A percentile compares a stretch with the other conserved stretches of the same genome.
These are phyloP conservation scores for Scaptomyza polygonia DNA, from an alignment of 2,888 invertebrate genomes.

Conservation along the genomic window DNA sequence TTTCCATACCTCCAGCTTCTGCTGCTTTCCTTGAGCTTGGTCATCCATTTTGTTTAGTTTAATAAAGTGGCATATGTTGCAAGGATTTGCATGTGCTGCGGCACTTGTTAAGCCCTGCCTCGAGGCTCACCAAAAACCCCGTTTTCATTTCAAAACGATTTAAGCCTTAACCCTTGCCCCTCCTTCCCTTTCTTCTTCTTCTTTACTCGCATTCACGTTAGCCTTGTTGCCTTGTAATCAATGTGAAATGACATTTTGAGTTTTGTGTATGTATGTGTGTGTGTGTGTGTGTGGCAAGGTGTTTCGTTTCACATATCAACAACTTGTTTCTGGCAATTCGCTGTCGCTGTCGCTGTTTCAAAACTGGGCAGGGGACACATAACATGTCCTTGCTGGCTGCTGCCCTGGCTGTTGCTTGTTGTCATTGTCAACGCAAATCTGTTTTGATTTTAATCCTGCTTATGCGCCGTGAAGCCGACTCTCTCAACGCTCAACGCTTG, in stretches of 20 bases:
- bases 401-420: slow-evolving; percentile 36
- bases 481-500: slow-evolving; percentile 15
- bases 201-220: too few species aligned
- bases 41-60: slow-evolving; percentile 51
- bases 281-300: slow-evolving; percentile 55
- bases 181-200: background rate
- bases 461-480: slow-evolving; percentile 65
- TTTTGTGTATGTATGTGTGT: background rate
- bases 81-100: slow-evolving; percentile 8
- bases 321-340: slow-evolving; percentile 43
- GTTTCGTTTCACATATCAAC: slow-evolving; percentile 74
- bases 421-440: slow-evolving; percentile 79
- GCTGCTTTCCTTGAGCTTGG: background rate
- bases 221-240: slow-evolving; percentile 30
- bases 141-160: slow-evolving; percentile 64
- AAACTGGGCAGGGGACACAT: slow-evolving; percentile 57
- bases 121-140: slow-evolving; percentile 21
- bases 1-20: background rate
- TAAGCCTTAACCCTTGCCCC: slow-evolving; percentile 23
- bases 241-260: slow-evolving; percentile 50
- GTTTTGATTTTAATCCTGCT: slow-evolving; percentile 81
- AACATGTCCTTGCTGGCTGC: slow-evolving; percentile 52
- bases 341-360: slow-evolving; percentile 44
- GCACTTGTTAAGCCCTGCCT: slow-evolving; percentile 54
- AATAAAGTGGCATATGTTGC: slow-evolving; percentile 50